phyloP scores from a whole-genome alignment of 2,113 vertebrate genomes.

The Apteryx owenii region DNA sequence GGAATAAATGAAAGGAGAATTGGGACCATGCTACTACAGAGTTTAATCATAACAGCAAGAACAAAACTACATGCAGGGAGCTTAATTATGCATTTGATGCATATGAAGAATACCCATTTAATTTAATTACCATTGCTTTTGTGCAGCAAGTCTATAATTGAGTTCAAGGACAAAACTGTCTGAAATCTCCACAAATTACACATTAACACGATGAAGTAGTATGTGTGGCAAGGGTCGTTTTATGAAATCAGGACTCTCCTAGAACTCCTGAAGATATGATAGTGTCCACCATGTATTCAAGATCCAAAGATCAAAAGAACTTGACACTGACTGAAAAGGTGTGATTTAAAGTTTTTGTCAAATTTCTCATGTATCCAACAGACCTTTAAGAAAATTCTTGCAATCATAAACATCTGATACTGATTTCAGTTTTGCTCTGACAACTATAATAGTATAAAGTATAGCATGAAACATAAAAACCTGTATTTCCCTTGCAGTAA shows the following conservation, averaged over 20 bases:
- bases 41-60: conserved; percentile 36
- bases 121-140: conserved; percentile 57
- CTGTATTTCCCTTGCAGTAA: background rate
- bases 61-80: conserved; percentile 33
- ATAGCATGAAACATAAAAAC: background rate
- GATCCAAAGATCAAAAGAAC: background rate
- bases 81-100: conserved; percentile 40
- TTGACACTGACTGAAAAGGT: background rate
- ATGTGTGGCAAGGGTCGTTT: background rate
- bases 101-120: conserved; percentile 47
- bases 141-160: background rate
- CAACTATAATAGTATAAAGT: background rate
- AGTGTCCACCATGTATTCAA: background rate
- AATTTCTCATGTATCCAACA: background rate
- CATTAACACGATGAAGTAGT: background rate
- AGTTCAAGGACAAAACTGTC: conserved; percentile 14
- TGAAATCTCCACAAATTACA: background rate
- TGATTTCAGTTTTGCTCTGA: background rate
- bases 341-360: background rate
- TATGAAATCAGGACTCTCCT: background rate
- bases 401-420: background rate
- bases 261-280: background rate
- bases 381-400: background rate
- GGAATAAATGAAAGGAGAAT: conserved; percentile 42
- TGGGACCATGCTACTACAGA: conserved; percentile 17